Conservation (phyloP, 2,888 invertebrate genomes). For the Cryptus armator region DNA sequence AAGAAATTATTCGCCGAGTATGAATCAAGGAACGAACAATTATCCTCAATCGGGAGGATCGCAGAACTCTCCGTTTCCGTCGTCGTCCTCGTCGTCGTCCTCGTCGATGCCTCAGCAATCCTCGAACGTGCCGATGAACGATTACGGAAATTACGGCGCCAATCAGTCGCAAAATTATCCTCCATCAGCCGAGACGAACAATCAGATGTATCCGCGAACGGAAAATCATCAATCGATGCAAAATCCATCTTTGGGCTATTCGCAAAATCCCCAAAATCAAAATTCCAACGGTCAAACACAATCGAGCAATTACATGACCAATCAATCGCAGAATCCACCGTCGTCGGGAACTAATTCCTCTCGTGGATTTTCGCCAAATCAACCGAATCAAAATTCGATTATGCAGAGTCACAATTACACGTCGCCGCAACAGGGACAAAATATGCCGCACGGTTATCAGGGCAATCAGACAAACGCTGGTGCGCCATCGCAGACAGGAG, state of each 20-base stretch:
- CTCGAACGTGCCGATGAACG: conserved; percentile 75
- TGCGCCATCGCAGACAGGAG: conserved; percentile 24
- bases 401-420: conserved; percentile 67
- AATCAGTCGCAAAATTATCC: conserved; percentile 78
- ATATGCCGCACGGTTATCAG: conserved; percentile 59
- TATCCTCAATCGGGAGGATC: conserved; percentile 76
- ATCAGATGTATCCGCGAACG: conserved; percentile 75
- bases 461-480: conserved; percentile 49
- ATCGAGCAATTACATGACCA: conserved; percentile 64
- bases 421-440: conserved; percentile 65
- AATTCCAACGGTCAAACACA: conserved; percentile 64
- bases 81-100: neutral
- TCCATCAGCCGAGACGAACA: conserved; percentile 73
- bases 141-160: conserved; percentile 77
- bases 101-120: conserved; percentile 76
- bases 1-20: conserved; percentile 77
- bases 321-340: conserved; percentile 62
- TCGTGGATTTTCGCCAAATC: conserved; percentile 62
- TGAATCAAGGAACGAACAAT: conserved; percentile 77
- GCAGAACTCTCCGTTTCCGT: conserved; percentile 73
- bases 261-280: conserved; percentile 73
- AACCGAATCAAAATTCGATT: conserved; percentile 70
- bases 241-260: conserved; percentile 74
- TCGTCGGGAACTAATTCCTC: conserved; percentile 29
- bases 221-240: conserved; percentile 75